Conservation (phyloP, 2,797 vertebrate species). For the Anabacerthia variegaticeps region DNA sequence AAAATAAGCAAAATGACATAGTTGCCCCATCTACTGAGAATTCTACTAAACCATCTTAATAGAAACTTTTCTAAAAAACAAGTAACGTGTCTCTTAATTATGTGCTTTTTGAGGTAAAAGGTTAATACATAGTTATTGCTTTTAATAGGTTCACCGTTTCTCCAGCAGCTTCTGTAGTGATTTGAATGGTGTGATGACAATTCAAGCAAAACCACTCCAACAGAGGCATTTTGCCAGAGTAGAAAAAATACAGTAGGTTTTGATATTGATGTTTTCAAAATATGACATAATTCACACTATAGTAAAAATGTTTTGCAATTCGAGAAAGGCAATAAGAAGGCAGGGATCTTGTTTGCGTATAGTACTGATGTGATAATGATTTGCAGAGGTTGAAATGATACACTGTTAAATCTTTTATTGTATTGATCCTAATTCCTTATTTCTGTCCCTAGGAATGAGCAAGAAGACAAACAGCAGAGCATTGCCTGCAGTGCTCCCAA, state of each 20-base stretch:
- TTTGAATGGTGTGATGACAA: conserved; percentile 86
- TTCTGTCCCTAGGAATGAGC: conserved; percentile 70
- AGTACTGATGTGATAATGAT: background rate
- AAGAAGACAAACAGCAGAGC: conserved; percentile 67
- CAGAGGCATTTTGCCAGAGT: conserved; percentile 72
- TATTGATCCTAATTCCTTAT: background rate
- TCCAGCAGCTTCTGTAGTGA: conserved; percentile 74
- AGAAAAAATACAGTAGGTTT: conserved; percentile 80
- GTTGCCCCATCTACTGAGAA: background rate
- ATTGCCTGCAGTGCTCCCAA: background rate
- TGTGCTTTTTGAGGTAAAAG: background rate
- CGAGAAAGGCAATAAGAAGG: background rate
- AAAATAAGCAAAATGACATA: background rate
- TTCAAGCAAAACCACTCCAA: conserved; percentile 86
- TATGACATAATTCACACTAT: background rate
- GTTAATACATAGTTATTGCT: background rate
- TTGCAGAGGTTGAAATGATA: background rate
- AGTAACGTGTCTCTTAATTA: background rate
- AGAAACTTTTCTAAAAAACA: background rate
- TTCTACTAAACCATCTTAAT: background rate
- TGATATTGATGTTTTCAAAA: background rate
- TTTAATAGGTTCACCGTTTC: conserved; percentile 72
- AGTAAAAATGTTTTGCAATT: background rate
- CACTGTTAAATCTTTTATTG: background rate
- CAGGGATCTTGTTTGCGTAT: background rate